A percentile compares a stretch with the other conserved stretches of the same genome.
These are phyloP conservation scores for Ataeniobius toweri DNA, from an alignment of 2,797 vertebrate species.

Conservation along the genomic window DNA sequence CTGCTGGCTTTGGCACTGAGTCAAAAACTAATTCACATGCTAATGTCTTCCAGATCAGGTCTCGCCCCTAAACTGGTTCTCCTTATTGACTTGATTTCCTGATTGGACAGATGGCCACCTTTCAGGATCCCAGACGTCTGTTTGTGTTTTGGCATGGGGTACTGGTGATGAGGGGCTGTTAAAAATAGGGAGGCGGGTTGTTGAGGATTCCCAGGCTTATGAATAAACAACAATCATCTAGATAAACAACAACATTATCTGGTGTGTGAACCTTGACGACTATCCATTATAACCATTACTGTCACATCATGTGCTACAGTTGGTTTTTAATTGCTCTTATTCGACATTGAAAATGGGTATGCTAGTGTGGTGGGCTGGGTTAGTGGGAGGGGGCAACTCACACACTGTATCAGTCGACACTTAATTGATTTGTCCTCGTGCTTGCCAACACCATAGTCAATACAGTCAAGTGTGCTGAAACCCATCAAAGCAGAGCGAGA, in stretches of 20 bases:
- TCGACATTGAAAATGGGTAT: slow-evolving; percentile 53
- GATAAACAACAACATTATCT: slow-evolving; percentile 80
- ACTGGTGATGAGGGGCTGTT: slow-evolving; percentile 29
- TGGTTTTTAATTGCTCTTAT: slow-evolving; percentile 75
- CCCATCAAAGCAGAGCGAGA: slow-evolving; percentile 55
- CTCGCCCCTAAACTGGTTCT: slow-evolving; percentile 77
- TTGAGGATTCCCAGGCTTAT: slow-evolving; percentile 61
- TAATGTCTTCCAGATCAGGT: slow-evolving; percentile 82
- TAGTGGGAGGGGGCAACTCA: slow-evolving; percentile 29
- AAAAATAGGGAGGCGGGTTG: not conserved
- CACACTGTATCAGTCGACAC: slow-evolving; percentile 64
- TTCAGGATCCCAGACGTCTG: slow-evolving; percentile 76
- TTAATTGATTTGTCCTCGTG: slow-evolving; percentile 75
- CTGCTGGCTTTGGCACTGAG: slow-evolving; percentile 75
- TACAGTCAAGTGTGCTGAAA: slow-evolving; percentile 66
- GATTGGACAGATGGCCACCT: slow-evolving; percentile 84
- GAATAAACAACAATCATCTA: slow-evolving; percentile 76
- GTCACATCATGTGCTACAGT: slow-evolving; percentile 73
- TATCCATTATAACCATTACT: slow-evolving; percentile 77
- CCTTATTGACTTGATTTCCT: slow-evolving; percentile 78
- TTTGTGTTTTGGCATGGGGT: slow-evolving; percentile 69
- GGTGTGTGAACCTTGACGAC: slow-evolving; percentile 73
- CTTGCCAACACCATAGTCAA: slow-evolving; percentile 71
- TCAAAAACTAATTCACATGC: slow-evolving; percentile 83
- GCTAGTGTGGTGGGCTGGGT: slow-evolving; percentile 18